phyloP scores from a whole-genome alignment of 92 coral and sea anemone genomes.

The Montipora capitata region DNA sequence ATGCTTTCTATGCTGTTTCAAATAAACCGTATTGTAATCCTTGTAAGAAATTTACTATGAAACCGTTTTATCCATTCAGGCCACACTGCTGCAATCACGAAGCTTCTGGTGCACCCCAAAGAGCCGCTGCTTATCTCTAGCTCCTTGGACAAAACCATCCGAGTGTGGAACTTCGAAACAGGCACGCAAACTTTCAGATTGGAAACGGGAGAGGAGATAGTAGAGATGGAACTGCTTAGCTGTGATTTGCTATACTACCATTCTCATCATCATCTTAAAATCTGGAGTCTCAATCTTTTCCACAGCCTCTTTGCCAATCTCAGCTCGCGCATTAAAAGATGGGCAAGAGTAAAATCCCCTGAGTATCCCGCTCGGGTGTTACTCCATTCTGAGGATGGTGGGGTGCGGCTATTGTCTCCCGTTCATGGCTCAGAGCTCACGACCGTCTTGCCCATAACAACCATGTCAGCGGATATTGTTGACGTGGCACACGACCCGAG shows the following conservation, averaged over 20 bases:
- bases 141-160: conserved; percentile 93
- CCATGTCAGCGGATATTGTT: conserved; percentile 74
- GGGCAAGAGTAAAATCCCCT: conserved; percentile 79
- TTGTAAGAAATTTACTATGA: background rate
- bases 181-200: conserved; percentile 91
- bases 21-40: too few species aligned
- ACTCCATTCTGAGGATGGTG: conserved; percentile 92
- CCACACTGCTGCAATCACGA: conserved; percentile 94
- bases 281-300: conserved; percentile 92
- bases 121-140: conserved; percentile 93
- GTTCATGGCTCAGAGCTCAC: conserved; percentile 91
- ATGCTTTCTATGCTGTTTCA: too few species aligned
- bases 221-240: conserved; percentile 88
- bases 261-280: conserved; percentile 86
- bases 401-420: conserved; percentile 94
- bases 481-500: conserved; percentile 94
- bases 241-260: conserved; percentile 80
- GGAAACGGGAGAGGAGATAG: conserved; percentile 93
- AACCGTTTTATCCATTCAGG: conserved; percentile 53
- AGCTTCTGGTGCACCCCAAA: conserved; percentile 81
- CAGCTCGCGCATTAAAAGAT: conserved; percentile 83
- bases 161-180: conserved; percentile 97
- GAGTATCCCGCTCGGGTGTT: conserved; percentile 90
- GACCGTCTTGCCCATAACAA: conserved; percentile 89
- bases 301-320: conserved; percentile 92